Percentiles rank a stretch among this genome's conserved stretches.
Evolutionary conservation across 2,797 vertebrate species (phyloP).

Genomic region (Yasuhikotakia modesta): DNA sequence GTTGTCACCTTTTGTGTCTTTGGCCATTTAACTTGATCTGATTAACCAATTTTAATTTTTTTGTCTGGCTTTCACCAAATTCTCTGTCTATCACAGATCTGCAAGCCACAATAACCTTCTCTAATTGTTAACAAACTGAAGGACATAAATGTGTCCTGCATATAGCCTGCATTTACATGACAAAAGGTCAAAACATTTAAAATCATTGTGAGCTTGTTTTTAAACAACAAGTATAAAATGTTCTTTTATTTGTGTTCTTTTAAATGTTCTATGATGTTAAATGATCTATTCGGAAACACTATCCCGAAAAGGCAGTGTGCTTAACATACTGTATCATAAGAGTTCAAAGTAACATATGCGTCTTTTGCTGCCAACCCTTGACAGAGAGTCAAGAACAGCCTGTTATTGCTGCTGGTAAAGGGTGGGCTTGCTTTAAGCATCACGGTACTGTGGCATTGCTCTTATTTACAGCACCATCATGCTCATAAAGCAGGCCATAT

Average conservation of each 20-base stretch:
- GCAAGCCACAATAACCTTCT: no score
- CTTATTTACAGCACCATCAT: conserved; percentile 44
- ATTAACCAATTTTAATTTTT: no score
- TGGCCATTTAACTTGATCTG: no score
- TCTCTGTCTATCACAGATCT: no score
- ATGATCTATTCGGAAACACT: conserved; percentile 8
- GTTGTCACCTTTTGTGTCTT: no score
- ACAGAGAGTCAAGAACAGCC: conserved; percentile 37
- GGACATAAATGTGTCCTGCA: not conserved
- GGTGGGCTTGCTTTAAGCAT: conserved; percentile 27
- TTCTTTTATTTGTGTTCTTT: not conserved
- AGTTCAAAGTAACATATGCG: conserved; percentile 23
- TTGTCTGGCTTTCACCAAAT: no score
- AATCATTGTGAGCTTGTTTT: not conserved
- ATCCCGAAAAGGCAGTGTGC: conserved; percentile 11
- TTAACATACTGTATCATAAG: conserved; percentile 5
- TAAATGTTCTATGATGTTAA: no score
- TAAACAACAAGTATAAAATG: not conserved
- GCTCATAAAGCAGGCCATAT: conserved; percentile 45
- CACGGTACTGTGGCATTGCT: conserved; percentile 23
- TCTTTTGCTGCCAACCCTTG: conserved; percentile 22
- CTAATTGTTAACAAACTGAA: not conserved
- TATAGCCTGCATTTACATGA: not conserved
- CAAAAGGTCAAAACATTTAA: not conserved
- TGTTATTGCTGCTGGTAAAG: conserved; percentile 20